Evolutionary conservation across 2,797 vertebrate species (phyloP).

Genomic region (Protosalanx chinensis): DNA sequence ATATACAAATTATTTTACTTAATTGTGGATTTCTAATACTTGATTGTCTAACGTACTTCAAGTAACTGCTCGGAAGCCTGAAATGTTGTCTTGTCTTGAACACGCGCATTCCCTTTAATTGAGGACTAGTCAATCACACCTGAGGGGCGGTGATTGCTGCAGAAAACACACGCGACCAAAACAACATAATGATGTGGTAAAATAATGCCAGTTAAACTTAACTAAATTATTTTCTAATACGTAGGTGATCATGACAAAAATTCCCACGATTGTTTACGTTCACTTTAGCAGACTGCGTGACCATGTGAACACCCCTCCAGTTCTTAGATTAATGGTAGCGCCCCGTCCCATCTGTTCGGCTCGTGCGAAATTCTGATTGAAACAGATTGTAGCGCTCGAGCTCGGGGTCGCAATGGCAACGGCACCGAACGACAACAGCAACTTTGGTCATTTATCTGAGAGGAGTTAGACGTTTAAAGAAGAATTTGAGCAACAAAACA

Average conservation of each 20-base stretch:
- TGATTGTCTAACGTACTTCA: neutral
- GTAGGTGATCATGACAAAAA: fast-evolving
- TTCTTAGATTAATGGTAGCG: constrained; percentile 55
- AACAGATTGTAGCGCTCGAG: constrained; percentile 65
- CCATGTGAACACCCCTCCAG: constrained; percentile 5
- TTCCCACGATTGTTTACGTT: fast-evolving
- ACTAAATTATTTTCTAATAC: neutral
- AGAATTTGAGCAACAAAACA: constrained; percentile 27
- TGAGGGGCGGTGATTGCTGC: constrained; percentile 2
- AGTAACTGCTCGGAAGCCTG: neutral
- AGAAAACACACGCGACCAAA: neutral
- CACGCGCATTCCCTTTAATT: constrained; percentile 74
- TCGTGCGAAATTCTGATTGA: constrained; percentile 66
- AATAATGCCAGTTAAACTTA: fast-evolving
- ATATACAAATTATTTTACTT: too few relatives aligned
- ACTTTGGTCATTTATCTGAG: constrained; percentile 63
- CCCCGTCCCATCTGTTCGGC: constrained; percentile 77
- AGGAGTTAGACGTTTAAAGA: constrained; percentile 38
- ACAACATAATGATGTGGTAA: neutral
- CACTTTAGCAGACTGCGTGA: neutral
- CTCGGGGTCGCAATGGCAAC: constrained; percentile 66
- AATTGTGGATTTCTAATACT: too few relatives aligned
- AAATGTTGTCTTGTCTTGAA: neutral
- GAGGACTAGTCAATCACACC: constrained; percentile 25
- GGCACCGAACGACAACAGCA: constrained; percentile 34